Percentiles rank a stretch among this genome's conserved stretches.
Evolutionary conservation across 2,888 invertebrate species (phyloP).

Genomic region (Coenonympha glycerion): DNA sequence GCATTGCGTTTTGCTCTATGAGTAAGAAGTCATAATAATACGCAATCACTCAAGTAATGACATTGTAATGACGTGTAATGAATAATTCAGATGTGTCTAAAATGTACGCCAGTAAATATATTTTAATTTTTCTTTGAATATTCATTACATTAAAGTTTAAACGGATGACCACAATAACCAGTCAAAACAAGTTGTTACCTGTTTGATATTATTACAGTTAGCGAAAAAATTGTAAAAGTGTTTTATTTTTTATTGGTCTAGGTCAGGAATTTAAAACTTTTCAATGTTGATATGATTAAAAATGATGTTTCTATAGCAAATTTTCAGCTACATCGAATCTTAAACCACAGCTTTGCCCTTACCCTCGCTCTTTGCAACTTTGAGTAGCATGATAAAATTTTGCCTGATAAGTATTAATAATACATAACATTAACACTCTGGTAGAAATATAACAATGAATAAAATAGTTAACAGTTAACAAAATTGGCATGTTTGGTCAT

Average conservation of each 20-base stretch:
- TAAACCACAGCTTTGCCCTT: too few species aligned
- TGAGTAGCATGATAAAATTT: too few species aligned
- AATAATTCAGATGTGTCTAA: conserved; percentile 26
- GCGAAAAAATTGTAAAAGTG: background rate
- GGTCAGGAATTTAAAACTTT: background rate
- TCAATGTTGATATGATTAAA: too few species aligned
- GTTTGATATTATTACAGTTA: too few species aligned
- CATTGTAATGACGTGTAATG: conserved; percentile 19
- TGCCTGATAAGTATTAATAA: too few species aligned
- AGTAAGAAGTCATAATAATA: conserved; percentile 26
- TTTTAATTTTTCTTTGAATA: conserved; percentile 19
- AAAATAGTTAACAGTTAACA: too few species aligned
- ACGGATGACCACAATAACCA: conserved; percentile 8
- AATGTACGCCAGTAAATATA: conserved; percentile 19
- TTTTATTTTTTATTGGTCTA: background rate
- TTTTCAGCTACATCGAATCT: too few species aligned
- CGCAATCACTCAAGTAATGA: conserved; percentile 27
- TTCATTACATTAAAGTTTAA: conserved; percentile 13
- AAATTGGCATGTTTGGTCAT: too few species aligned
- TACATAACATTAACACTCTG: too few species aligned
- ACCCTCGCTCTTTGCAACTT: too few species aligned
- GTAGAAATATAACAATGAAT: too few species aligned
- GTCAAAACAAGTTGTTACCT: background rate
- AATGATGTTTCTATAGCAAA: too few species aligned
- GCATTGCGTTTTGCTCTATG: conserved; percentile 15